These are phyloP conservation scores for Papilio dardanus DNA, from an alignment of 1,140 invertebrate species.

Conservation along the genomic window DNA sequence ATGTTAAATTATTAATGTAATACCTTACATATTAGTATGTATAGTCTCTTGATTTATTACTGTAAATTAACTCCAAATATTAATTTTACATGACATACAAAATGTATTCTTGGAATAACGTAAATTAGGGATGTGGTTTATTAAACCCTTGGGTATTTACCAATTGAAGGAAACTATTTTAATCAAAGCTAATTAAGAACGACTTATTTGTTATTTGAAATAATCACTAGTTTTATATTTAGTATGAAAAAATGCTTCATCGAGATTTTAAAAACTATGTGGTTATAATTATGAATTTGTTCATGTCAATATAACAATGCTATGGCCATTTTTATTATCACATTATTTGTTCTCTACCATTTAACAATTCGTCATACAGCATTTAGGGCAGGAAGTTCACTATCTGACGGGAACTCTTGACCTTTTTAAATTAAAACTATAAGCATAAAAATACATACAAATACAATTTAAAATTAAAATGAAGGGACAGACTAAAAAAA, in stretches of 20 bases:
- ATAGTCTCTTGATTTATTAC: not conserved
- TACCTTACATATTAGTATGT: too few relatives aligned
- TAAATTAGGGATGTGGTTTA: not conserved
- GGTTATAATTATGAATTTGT: not conserved
- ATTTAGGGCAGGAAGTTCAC: constrained; percentile 21
- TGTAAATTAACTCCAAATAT: not conserved
- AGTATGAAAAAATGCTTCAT: not conserved
- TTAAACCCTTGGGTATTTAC: constrained; percentile 6
- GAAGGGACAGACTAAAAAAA: too few relatives aligned
- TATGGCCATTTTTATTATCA: not conserved
- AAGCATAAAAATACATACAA: not conserved
- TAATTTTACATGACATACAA: not conserved
- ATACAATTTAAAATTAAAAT: too few relatives aligned
- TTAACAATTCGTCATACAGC: not conserved
- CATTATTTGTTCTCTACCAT: not conserved
- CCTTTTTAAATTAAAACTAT: not conserved
- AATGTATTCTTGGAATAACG: not conserved
- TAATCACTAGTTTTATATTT: not conserved
- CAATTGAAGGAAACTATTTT: not conserved
- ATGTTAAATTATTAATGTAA: too few relatives aligned
- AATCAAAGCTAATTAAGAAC: not conserved
- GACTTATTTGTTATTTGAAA: not conserved
- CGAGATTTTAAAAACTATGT: too few relatives aligned
- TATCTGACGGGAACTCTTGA: constrained; percentile 31
- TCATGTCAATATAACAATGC: too few relatives aligned